These are phyloP conservation scores for Epinephelus fuscoguttatus DNA, from an alignment of 2,113 vertebrate species.

Conservation along the genomic window DNA sequence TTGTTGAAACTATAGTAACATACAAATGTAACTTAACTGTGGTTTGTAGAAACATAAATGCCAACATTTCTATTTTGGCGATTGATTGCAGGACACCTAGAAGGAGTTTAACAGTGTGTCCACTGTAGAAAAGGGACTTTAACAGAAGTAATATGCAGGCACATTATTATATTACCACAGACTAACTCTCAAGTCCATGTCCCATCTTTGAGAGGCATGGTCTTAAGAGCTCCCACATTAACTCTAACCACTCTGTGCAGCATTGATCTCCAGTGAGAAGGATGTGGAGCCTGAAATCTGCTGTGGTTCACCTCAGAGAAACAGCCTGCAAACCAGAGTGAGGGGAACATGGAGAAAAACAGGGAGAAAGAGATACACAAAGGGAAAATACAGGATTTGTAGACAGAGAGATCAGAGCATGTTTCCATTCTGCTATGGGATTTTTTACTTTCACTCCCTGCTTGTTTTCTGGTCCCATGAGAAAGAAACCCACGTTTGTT, in stretches of 20 bases:
- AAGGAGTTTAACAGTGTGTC: not conserved
- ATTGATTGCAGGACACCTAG: too few species aligned
- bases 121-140: not conserved
- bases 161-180: not conserved
- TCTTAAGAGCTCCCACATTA: constrained; percentile 11
- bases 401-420: not conserved
- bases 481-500: constrained; percentile 17
- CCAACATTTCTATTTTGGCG: too few species aligned
- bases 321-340: constrained; percentile 37
- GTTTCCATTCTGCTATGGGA: constrained; percentile 15
- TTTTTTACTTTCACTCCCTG: not conserved
- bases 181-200: not conserved
- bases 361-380: constrained; percentile 8
- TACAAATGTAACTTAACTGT: too few species aligned
- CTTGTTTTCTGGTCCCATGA: not conserved
- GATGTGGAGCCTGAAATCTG: constrained; percentile 63
- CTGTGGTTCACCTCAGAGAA: constrained; percentile 70
- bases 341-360: constrained; percentile 10
- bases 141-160: constrained; percentile 7
- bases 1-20: too few species aligned
- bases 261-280: constrained; percentile 15
- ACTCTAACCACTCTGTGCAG: constrained; percentile 17
- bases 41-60: too few species aligned
- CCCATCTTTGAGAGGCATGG: constrained; percentile 4
- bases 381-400: constrained; percentile 23